These are phyloP conservation scores for Coecobrya sp. DNA, from an alignment of 2,888 invertebrate genomes.

Conservation along the genomic window DNA sequence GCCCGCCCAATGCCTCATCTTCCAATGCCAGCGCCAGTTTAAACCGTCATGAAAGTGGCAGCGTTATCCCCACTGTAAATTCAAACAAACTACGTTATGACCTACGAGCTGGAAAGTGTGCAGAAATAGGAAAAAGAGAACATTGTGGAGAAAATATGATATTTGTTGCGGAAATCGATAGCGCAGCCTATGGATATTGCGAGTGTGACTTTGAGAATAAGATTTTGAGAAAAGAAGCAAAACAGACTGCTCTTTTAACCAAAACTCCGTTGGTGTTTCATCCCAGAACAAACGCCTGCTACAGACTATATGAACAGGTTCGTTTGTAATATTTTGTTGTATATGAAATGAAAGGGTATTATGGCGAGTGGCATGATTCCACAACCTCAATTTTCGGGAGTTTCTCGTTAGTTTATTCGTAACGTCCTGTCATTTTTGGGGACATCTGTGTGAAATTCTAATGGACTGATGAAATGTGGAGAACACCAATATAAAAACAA, in stretches of 20 bases:
- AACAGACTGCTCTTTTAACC: background rate
- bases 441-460: too few relatives aligned
- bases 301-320: constrained; percentile 81
- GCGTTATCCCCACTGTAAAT: background rate
- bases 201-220: constrained; percentile 83
- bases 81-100: constrained; percentile 74
- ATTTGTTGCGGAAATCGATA: constrained; percentile 82
- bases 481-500: too few relatives aligned
- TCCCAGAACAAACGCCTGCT: constrained; percentile 72
- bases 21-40: background rate
- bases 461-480: too few relatives aligned
- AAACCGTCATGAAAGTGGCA: background rate
- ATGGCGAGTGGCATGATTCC: too few relatives aligned
- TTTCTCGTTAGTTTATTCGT: too few relatives aligned
- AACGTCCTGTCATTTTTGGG: too few relatives aligned
- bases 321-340: background rate
- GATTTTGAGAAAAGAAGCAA: constrained; percentile 8
- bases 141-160: constrained; percentile 84
- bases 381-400: too few relatives aligned
- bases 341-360: too few relatives aligned
- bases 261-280: constrained; percentile 80
- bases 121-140: constrained; percentile 68
- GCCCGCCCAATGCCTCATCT: constrained; percentile 36
- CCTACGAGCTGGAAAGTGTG: constrained; percentile 76
- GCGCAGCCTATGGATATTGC: constrained; percentile 81